Base-by-base conservation (phyloP, 2,888 invertebrate genomes). In the Cataglyphis cursor region DNA sequence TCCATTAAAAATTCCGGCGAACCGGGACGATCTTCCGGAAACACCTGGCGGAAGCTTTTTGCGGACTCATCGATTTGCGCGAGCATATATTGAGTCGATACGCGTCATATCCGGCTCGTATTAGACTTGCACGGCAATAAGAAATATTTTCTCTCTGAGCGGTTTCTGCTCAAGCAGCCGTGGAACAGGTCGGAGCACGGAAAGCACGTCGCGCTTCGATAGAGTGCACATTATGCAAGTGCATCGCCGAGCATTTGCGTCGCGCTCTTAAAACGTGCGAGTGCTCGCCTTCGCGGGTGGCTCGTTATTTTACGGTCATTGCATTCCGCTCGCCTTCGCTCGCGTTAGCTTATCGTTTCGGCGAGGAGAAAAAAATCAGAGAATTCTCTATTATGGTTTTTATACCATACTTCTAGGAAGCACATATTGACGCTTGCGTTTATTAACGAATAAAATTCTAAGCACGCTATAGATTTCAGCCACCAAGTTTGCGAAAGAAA, bases 221-320 rank as follows among this genome's bases (percentile, higher is more conserved):
- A 70, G 84, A 70, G 68, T 51, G 73, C 59, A 78, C 84, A 88
- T 86, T 84, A 86, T 82, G 86, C 86, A 73, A 84, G 84, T 64
- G 81, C 81, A 84, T 88, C 81, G 59, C 64, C 57, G 57, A 80
- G 75, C 62, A 48, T 62, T 70, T 21, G 51, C 70, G 78, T 74
- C 59, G 31, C 9, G 75, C 51, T 82, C 44, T 83, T 87, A 68
- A 80, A 82, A 76, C 64, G 57, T 64, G 62, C 70, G 44, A 44
- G 72, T 74, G 73, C 85, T 57, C 81, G 82, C 70, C 64, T 64
- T 73, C 48, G 44, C 24, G 72, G 18, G 68, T 24, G 83, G 59
- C 73, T 85, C 87, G 87, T 87, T 87, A 83, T 85, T 85, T 87
- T 82, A 78, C 81, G 81, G 81, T 54, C 62, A 73, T 81, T 70